Conservation (phyloP, 2,888 invertebrate genomes). For the Strigamia crassipes region DNA sequence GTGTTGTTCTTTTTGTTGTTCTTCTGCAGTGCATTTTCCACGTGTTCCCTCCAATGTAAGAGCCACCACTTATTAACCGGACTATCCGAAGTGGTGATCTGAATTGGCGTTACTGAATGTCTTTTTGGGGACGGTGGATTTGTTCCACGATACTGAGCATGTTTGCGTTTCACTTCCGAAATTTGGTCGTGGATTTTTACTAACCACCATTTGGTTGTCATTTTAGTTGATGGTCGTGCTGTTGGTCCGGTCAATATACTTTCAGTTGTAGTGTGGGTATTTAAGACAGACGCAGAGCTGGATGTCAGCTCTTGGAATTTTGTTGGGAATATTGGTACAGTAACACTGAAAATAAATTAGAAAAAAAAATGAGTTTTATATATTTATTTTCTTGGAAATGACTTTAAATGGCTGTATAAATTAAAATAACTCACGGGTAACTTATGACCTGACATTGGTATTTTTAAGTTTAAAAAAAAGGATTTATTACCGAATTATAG, state of each 20-base stretch:
- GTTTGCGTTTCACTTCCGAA: background rate
- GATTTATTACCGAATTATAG: background rate
- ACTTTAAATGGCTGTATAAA: background rate
- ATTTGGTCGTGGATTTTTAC: conserved; percentile 1
- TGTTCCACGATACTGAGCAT: background rate
- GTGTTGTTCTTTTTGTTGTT: background rate
- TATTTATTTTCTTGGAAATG: background rate
- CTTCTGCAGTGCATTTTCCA: background rate
- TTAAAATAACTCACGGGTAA: background rate
- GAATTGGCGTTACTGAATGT: background rate
- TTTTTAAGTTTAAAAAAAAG: no score
- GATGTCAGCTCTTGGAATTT: background rate
- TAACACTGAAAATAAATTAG: background rate
- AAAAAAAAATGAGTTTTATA: background rate
- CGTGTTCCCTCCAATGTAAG: background rate
- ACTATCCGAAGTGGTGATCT: background rate
- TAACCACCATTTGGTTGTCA: background rate
- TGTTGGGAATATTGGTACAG: background rate
- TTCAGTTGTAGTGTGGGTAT: background rate
- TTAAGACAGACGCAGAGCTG: background rate
- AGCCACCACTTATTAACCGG: conserved; percentile 3
- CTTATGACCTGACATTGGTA: no score
- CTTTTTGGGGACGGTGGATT: background rate
- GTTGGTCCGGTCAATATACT: background rate
- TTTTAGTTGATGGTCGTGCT: background rate